These are phyloP conservation scores for Platyscapa corneri DNA, from an alignment of 1,140 invertebrate genomes.

Conservation along the genomic window DNA sequence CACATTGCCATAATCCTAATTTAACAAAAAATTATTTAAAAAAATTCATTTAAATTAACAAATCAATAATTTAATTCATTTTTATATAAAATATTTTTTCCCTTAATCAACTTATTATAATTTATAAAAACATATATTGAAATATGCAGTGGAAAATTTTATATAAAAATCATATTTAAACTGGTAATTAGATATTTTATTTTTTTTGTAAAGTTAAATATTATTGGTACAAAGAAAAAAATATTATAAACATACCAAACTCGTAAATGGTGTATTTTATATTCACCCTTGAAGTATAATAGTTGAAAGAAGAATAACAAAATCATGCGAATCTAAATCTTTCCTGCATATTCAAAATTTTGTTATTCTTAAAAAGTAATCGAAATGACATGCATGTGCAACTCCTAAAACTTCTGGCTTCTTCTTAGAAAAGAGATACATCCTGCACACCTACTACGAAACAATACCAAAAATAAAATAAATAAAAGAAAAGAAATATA, in stretches of 20 bases:
- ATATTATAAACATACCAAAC: conserved; percentile 6
- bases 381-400: conserved; percentile 22
- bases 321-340: conserved; percentile 43
- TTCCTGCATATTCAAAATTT: conserved; percentile 46
- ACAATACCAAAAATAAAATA: conserved; percentile 1
- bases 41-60: too few relatives aligned
- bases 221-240: background rate
- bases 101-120: too few relatives aligned
- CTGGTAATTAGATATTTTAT: conserved; percentile 14
- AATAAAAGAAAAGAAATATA: conserved; percentile 34
- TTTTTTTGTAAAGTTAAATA: conserved; percentile 30
- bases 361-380: conserved; percentile 26
- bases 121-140: too few relatives aligned
- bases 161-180: background rate
- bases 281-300: background rate
- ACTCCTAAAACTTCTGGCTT: conserved; percentile 15
- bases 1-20: too few relatives aligned
- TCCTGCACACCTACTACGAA: background rate
- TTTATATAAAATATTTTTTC: too few relatives aligned
- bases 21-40: too few relatives aligned
- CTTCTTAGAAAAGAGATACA: conserved; percentile 37
- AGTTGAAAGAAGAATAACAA: background rate
- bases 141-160: too few relatives aligned
- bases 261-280: background rate
- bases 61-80: too few relatives aligned